Conservation (phyloP, 2,113 vertebrate genomes). For the Sinocyclocheilus maitianheensis region DNA sequence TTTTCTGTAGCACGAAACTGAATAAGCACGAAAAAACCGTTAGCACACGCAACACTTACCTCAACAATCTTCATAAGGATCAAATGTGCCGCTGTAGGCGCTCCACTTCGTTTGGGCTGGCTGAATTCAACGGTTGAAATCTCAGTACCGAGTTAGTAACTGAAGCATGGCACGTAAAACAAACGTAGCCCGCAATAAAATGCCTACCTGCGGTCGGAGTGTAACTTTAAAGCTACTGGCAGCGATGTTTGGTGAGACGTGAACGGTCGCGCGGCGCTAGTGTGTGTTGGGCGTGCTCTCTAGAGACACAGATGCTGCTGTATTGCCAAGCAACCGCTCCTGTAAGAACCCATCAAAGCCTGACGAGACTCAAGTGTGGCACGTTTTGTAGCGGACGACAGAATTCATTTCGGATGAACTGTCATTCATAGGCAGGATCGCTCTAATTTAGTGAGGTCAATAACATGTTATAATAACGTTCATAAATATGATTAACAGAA, state of each 20-base stretch:
- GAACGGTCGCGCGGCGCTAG: constrained; percentile 13
- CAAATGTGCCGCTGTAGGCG: constrained; percentile 18
- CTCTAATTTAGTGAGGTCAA: neutral
- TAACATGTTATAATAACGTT: neutral
- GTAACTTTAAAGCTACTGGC: constrained; percentile 23
- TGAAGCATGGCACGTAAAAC: constrained; percentile 7
- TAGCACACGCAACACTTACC: constrained; percentile 38
- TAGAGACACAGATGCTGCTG: constrained; percentile 46
- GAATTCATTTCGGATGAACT: too few relatives aligned
- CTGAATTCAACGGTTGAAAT: constrained; percentile 11
- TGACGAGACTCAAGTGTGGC: neutral
- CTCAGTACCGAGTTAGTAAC: constrained; percentile 20
- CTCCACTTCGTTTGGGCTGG: constrained; percentile 1
- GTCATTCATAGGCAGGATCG: neutral
- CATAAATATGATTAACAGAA: neutral
- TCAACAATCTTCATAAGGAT: constrained; percentile 52
- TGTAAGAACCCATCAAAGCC: constrained; percentile 29
- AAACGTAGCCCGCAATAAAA: neutral
- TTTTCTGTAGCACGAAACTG: neutral
- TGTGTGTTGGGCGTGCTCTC: constrained; percentile 45
- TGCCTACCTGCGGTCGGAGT: neutral
- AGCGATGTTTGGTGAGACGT: neutral
- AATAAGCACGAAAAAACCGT: too few relatives aligned
- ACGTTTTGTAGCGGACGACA: neutral
- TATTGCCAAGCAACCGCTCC: constrained; percentile 57